These are phyloP conservation scores for Trypoxylus dichotomus DNA, from an alignment of 1,140 invertebrate species.

Conservation along the genomic window DNA sequence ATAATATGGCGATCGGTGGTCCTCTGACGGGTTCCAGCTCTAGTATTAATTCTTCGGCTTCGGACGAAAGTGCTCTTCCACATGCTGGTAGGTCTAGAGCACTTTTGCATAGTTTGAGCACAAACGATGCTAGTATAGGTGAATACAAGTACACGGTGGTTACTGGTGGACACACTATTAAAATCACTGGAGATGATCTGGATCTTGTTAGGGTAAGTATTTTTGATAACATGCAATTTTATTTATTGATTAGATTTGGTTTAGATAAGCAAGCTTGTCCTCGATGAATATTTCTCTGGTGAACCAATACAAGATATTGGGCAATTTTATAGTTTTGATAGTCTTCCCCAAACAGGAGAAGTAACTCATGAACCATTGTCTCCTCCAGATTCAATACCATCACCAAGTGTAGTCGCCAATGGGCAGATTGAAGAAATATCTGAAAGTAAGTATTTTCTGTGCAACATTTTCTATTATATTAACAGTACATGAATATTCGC, in stretches of 20 bases:
- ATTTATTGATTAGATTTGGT: background rate
- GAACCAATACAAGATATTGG: conserved; percentile 58
- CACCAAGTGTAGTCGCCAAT: conserved; percentile 44
- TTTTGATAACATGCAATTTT: background rate
- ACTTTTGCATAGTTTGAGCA: conserved; percentile 77
- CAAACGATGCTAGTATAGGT: conserved; percentile 79
- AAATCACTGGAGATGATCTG: conserved; percentile 81
- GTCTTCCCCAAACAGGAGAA: conserved; percentile 46
- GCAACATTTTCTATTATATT: background rate
- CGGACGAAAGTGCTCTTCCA: conserved; percentile 65
- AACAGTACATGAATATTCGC: background rate
- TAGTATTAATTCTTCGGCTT: conserved; percentile 73
- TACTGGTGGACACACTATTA: conserved; percentile 76
- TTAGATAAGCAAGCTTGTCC: conserved; percentile 80
- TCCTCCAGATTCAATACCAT: conserved; percentile 47
- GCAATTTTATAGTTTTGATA: conserved; percentile 60
- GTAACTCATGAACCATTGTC: conserved; percentile 40
- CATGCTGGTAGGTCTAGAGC: conserved; percentile 54
- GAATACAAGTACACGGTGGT: conserved; percentile 87
- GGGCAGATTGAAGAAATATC: conserved; percentile 50
- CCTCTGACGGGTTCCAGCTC: conserved; percentile 66
- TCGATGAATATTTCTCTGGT: conserved; percentile 80
- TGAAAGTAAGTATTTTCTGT: conserved; percentile 35
- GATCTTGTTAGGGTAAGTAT: conserved; percentile 76
- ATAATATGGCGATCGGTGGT: conserved; percentile 54